A percentile compares a stretch with the other conserved stretches of the same genome.
Conservation (phyloP, 2,797 vertebrate species). For the Microctenopoma stevenorrisi region DNA sequence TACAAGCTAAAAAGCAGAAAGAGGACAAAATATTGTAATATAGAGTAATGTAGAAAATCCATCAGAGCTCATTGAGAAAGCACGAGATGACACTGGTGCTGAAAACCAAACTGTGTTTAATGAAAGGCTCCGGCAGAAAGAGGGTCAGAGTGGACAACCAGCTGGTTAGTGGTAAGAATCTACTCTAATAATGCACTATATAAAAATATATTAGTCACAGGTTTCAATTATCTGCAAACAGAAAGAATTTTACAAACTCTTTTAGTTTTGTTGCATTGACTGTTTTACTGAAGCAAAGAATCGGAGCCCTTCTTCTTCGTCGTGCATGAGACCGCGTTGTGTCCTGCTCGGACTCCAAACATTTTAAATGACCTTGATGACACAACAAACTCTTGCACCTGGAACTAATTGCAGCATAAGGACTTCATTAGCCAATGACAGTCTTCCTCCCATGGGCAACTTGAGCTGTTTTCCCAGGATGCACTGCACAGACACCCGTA, state of each 20-base stretch:
- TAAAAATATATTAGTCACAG: neutral
- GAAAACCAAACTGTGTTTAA: too few species aligned
- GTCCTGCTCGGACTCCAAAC: slow-evolving; percentile 12
- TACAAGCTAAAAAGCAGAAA: too few species aligned
- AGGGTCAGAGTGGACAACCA: too few species aligned
- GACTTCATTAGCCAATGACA: slow-evolving; percentile 64
- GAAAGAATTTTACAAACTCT: too few species aligned
- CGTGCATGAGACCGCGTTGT: neutral
- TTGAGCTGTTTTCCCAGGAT: slow-evolving; percentile 40
- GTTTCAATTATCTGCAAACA: neutral
- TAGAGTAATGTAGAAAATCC: too few species aligned
- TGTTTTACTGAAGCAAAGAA: neutral
- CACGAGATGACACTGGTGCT: too few species aligned
- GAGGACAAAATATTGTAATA: too few species aligned
- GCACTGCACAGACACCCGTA: slow-evolving; percentile 3
- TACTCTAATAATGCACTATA: neutral
- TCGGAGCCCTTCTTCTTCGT: neutral
- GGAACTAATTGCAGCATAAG: slow-evolving; percentile 65
- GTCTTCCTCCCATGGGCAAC: slow-evolving; percentile 49
- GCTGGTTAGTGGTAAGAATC: too few species aligned
- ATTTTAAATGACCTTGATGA: slow-evolving; percentile 54
- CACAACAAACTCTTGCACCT: slow-evolving; percentile 34
- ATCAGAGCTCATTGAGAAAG: too few species aligned
- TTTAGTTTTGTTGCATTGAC: neutral
- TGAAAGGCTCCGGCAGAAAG: too few species aligned